Conservation (phyloP, 2,797 vertebrate genomes). For the Crenuchus spilurus region DNA sequence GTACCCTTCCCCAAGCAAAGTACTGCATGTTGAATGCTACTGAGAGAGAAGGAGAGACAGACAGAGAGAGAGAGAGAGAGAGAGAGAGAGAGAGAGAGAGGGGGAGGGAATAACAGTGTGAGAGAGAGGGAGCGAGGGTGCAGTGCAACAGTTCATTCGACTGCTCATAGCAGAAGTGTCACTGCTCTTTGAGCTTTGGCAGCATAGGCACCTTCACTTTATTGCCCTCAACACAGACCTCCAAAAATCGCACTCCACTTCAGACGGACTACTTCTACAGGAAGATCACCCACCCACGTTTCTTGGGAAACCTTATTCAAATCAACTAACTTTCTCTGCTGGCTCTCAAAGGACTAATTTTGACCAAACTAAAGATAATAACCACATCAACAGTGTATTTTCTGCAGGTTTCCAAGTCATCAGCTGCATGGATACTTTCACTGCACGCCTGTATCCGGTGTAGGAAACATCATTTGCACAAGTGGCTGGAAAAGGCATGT, state of each 20-base stretch:
- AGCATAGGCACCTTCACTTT: conserved; percentile 59
- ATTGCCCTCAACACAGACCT: conserved; percentile 20
- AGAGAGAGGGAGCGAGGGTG: conserved; percentile 41
- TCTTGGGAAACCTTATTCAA: conserved; percentile 37
- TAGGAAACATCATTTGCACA: conserved; percentile 41
- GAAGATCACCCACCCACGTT: conserved; percentile 52
- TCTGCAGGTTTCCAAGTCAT: background rate
- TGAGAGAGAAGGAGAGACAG: conserved; percentile 49
- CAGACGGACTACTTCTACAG: conserved; percentile 59
- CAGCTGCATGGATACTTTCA: background rate
- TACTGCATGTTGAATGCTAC: conserved; percentile 69
- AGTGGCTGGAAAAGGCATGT: conserved; percentile 22
- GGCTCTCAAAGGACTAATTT: conserved; percentile 31
- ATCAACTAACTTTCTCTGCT: background rate
- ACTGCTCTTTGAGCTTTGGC: conserved; percentile 69
- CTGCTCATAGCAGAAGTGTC: conserved; percentile 69
- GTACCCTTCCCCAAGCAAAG: conserved; percentile 58
- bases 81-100: conserved; percentile 5
- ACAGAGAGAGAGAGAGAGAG: conserved; percentile 40
- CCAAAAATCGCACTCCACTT: conserved; percentile 35
- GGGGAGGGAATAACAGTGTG: conserved; percentile 16
- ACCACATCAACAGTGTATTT: background rate
- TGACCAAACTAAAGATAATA: background rate
- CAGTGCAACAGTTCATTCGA: conserved; percentile 72
- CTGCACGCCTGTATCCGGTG: conserved; percentile 39